A percentile compares a stretch with the other conserved stretches of the same genome.
These are phyloP conservation scores for Copidosoma floridanum DNA, from an alignment of 1,140 invertebrate genomes.

Conservation along the genomic window DNA sequence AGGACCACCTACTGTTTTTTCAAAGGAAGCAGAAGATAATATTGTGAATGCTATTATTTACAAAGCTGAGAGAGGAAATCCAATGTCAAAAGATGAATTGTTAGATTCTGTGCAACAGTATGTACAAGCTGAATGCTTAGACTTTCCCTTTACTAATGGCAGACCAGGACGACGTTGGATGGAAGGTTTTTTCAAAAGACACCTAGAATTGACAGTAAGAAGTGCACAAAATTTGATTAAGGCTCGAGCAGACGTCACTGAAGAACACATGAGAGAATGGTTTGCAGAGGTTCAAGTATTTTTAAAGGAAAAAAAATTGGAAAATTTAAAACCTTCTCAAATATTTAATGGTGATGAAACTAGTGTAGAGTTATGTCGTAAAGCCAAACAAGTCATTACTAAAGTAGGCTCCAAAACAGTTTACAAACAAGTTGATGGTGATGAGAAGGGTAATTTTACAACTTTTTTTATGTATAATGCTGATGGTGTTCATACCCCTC, in stretches of 20 bases:
- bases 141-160: constrained; percentile 21
- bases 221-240: too few species aligned
- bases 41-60: constrained; percentile 16
- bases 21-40: constrained; percentile 18
- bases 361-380: constrained; percentile 31
- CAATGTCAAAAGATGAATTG: constrained; percentile 18
- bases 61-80: constrained; percentile 16
- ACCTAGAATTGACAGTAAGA: constrained; percentile 11
- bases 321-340: too few species aligned
- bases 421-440: too few species aligned
- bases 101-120: constrained; percentile 11
- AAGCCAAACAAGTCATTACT: constrained; percentile 36
- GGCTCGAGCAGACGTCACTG: too few species aligned
- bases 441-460: too few species aligned
- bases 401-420: constrained; percentile 37
- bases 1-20: constrained; percentile 19
- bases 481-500: too few species aligned
- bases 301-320: too few species aligned
- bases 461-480: too few species aligned
- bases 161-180: constrained; percentile 22
- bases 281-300: too few species aligned
- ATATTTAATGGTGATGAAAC: too few species aligned
- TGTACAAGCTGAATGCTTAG: constrained; percentile 3
- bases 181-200: constrained; percentile 22
- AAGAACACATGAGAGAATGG: too few species aligned